Percentiles rank a stretch among this genome's conserved stretches.
phyloP scores from a whole-genome alignment of 2,113 vertebrate species.

The Passer montanus region DNA sequence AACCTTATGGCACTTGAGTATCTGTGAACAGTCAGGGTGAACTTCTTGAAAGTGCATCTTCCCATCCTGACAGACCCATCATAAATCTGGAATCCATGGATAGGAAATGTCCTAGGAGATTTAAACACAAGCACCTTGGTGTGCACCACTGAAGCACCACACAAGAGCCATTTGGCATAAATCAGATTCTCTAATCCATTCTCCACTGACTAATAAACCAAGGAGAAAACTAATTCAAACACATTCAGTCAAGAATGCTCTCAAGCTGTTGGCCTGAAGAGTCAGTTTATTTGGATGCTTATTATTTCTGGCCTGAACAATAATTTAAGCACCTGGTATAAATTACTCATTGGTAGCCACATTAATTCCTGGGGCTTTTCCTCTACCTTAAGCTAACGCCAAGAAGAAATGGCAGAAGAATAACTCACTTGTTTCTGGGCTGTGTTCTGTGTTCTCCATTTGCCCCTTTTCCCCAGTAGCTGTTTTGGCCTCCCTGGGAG shows the following conservation, averaged over 20 bases:
- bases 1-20: slow-evolving; percentile 58
- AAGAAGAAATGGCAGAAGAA: slow-evolving; percentile 7
- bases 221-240: slow-evolving; percentile 31
- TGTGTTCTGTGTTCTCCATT: slow-evolving; percentile 61
- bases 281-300: slow-evolving; percentile 30
- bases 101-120: slow-evolving; percentile 46
- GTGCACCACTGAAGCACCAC: background rate
- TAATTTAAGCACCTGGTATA: background rate
- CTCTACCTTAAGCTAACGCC: background rate
- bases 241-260: background rate
- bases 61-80: slow-evolving; percentile 55
- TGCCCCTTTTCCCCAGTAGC: slow-evolving; percentile 70
- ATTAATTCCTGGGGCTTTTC: slow-evolving; percentile 17
- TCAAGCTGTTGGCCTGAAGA: background rate
- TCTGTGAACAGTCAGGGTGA: slow-evolving; percentile 35
- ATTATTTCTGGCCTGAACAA: slow-evolving; percentile 51
- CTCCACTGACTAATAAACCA: slow-evolving; percentile 20
- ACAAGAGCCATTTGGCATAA: background rate
- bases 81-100: slow-evolving; percentile 67
- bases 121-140: background rate
- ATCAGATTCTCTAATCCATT: background rate
- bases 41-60: slow-evolving; percentile 64
- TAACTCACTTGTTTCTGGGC: slow-evolving; percentile 71
- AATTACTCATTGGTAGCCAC: background rate
- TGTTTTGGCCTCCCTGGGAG: slow-evolving; percentile 64